phyloP scores from a whole-genome alignment of 2,797 vertebrate species.

The Pipistrellus kuhlii region DNA sequence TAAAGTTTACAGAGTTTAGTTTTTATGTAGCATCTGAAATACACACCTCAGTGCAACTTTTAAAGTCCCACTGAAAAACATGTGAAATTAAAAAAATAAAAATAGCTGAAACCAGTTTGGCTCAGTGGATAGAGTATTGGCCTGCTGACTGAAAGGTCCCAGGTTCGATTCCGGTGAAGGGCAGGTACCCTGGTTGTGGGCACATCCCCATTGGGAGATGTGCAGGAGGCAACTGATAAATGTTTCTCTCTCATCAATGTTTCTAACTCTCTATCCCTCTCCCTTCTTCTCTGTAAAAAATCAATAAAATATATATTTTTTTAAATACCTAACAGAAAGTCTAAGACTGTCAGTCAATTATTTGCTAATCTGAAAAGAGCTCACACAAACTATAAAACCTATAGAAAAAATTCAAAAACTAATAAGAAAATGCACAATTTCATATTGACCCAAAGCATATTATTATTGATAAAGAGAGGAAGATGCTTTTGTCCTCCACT shows the following conservation, averaged over 20 bases:
- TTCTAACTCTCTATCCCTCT: too few relatives aligned
- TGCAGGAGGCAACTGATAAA: too few relatives aligned
- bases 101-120: not conserved
- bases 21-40: not conserved
- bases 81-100: conserved; percentile 17
- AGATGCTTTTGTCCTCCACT: not conserved
- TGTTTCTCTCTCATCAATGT: too few relatives aligned
- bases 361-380: not conserved
- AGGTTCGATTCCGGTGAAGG: too few relatives aligned
- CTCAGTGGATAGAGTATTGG: too few relatives aligned
- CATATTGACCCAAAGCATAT: not conserved
- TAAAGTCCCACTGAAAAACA: not conserved
- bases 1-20: not conserved
- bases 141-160: too few relatives aligned
- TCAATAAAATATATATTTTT: not conserved
- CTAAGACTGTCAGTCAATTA: not conserved
- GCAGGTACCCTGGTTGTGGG: too few relatives aligned
- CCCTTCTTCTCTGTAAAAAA: not conserved
- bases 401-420: not conserved
- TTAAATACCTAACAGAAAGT: not conserved
- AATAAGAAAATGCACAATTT: not conserved
- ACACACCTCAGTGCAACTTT: not conserved
- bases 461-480: not conserved
- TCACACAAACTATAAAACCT: not conserved
- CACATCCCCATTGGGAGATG: too few relatives aligned